phyloP scores from a whole-genome alignment of 1,140 invertebrate species.

The Drosophila paulistorum region DNA sequence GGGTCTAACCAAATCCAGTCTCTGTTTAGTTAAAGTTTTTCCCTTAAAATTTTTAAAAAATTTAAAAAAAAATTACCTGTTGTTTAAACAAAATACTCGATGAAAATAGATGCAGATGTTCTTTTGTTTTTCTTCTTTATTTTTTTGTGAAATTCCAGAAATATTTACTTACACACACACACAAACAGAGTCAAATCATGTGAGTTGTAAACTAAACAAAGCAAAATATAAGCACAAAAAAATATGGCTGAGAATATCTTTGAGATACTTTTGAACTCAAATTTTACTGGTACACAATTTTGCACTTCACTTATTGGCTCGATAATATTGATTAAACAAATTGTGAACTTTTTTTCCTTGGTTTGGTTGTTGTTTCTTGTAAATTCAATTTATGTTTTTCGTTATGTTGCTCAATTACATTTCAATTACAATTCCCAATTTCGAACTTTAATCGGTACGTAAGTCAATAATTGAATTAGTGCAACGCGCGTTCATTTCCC shows the following conservation, averaged over 20 bases:
- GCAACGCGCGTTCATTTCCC: slow-evolving; percentile 33
- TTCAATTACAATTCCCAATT: slow-evolving; percentile 21
- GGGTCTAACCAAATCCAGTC: too few species aligned
- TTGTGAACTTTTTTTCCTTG: slow-evolving; percentile 17
- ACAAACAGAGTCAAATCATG: slow-evolving; percentile 19
- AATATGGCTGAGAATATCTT: slow-evolving; percentile 7
- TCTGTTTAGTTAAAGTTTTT: too few species aligned
- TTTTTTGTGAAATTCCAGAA: slow-evolving; percentile 32
- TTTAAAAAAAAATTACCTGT: slow-evolving; percentile 48
- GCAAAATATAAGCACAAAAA: not conserved
- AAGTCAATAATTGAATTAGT: slow-evolving; percentile 51
- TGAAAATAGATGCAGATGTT: slow-evolving; percentile 66
- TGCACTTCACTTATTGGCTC: slow-evolving; percentile 43
- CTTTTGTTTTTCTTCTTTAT: not conserved
- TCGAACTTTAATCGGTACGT: slow-evolving; percentile 10
- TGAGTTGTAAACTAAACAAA: slow-evolving; percentile 43
- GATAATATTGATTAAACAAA: slow-evolving; percentile 54
- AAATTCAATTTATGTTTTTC: slow-evolving; percentile 3
- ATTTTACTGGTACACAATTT: slow-evolving; percentile 60
- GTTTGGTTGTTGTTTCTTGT: slow-evolving; percentile 18
- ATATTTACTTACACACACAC: slow-evolving; percentile 41
- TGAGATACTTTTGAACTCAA: slow-evolving; percentile 11
- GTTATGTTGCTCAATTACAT: slow-evolving; percentile 9
- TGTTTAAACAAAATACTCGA: slow-evolving; percentile 49
- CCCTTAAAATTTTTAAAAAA: too few species aligned